Base-by-base conservation (phyloP, 2,888 invertebrate species). In the Pinctada fucata region DNA sequence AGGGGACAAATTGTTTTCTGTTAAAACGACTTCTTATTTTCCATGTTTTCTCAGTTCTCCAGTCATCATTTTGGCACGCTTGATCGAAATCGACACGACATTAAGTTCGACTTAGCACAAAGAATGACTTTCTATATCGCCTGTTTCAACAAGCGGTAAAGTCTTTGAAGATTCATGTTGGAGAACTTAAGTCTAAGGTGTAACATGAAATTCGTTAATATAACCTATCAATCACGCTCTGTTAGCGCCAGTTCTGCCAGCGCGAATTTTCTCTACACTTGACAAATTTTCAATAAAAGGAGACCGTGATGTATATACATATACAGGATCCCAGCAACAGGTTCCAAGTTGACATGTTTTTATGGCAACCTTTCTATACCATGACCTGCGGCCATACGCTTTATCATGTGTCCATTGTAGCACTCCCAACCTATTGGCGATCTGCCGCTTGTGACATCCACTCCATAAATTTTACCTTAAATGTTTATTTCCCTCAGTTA, bases 121-220 rank as follows among this genome's bases (percentile, higher is more conserved):
- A 58, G 58, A 58, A 58, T 58, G 13, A 6, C 6, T 13, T 10
- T 58, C 58, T 6, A 6, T 6, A 58, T 58, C 58, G 13, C 58
- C 58, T 58, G 58, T 58, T 10, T 58, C 58, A 58, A 58, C 58
- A 58, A 58, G 58, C 13, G 58, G 13, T 6, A 6, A 58, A 58
- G 58, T 58, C 58, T 58, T 58, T 58, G 58, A 58, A 58, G 58
- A 10, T 58, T 58, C 58, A 13, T 58, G 58, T 58, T 13, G 58
- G 58, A 58, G 58, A 58, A 58, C 1, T 13, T 13, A 58, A 58
- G 58, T 58, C 58, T 58, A 58, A 58, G 58, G 58, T 58, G 58
- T 58, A 58, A 58, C 58, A 58, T 10, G 58, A 58, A 58, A 58
- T 58, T 58, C 58, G 58, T 13, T 58, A 58, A 58, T 58, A 58